These are phyloP conservation scores for Calephelis virginiensis DNA, from an alignment of 1,140 invertebrate genomes.

Conservation along the genomic window DNA sequence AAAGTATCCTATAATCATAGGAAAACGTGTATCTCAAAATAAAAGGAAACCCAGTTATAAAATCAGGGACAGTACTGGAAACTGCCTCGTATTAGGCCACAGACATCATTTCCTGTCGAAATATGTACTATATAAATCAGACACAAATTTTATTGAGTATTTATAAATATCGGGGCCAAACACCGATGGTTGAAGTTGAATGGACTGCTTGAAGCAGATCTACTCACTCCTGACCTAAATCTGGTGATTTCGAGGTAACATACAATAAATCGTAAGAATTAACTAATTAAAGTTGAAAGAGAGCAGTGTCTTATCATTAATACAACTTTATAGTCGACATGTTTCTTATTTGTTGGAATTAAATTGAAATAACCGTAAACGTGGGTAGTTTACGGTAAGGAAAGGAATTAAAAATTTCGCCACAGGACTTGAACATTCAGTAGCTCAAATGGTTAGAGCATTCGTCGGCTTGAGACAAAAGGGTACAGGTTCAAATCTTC, in stretches of 20 bases:
- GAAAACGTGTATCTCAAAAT: background rate
- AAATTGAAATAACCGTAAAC: too few species aligned
- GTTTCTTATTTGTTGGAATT: too few species aligned
- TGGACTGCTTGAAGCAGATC: constrained; percentile 29
- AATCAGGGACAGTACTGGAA: background rate
- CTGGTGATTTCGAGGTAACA: constrained; percentile 1
- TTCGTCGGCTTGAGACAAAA: too few species aligned
- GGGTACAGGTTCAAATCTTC: too few species aligned
- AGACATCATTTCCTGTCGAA: constrained; percentile 11
- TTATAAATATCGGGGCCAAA: constrained; percentile 38
- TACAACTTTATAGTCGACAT: too few species aligned
- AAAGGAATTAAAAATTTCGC: too few species aligned
- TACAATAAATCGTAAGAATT: background rate
- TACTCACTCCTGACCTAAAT: constrained; percentile 7
- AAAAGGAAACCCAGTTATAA: constrained; percentile 1
- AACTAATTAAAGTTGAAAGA: too few species aligned
- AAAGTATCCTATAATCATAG: background rate
- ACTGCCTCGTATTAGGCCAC: background rate
- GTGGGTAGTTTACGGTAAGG: too few species aligned
- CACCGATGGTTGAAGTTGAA: constrained; percentile 36
- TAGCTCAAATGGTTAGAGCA: too few species aligned
- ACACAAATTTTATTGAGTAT: constrained; percentile 28
- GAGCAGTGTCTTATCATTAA: too few species aligned
- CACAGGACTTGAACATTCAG: too few species aligned
- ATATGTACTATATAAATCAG: constrained; percentile 16